Conservation (phyloP, 2,888 invertebrate genomes). For the Hemaris fuciformis region DNA sequence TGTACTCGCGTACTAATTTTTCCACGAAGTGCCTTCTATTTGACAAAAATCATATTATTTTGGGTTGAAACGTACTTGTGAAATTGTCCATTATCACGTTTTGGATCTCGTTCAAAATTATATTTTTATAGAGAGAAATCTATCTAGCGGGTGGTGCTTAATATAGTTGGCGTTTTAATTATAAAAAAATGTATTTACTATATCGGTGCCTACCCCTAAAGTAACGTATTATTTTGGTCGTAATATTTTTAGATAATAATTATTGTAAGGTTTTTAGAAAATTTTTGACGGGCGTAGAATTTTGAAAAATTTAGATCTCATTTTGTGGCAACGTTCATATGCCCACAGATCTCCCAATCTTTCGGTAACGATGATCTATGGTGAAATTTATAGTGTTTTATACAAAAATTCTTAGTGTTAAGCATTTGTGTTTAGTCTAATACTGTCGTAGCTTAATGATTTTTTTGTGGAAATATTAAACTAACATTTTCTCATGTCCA, state of each 20-base stretch:
- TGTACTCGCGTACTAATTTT: background rate
- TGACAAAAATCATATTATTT: conserved; percentile 54
- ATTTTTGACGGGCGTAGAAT: conserved; percentile 57
- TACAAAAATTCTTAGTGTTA: conserved; percentile 55
- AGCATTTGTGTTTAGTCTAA: conserved; percentile 39
- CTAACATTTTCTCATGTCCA: conserved; percentile 61
- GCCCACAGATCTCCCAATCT: conserved; percentile 72
- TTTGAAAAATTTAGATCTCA: conserved; percentile 76
- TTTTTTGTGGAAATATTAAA: conserved; percentile 41
- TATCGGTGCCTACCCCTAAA: conserved; percentile 59
- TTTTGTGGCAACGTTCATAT: conserved; percentile 54
- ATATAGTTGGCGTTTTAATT: conserved; percentile 49
- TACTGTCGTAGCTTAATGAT: background rate
- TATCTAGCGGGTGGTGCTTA: conserved; percentile 76
- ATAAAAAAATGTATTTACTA: conserved; percentile 36
- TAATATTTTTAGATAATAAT: conserved; percentile 47
- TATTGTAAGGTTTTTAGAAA: conserved; percentile 43
- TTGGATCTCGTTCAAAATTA: conserved; percentile 72
- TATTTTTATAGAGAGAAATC: conserved; percentile 42
- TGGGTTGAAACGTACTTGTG: conserved; percentile 46
- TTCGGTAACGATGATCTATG: conserved; percentile 43
- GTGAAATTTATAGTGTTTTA: conserved; percentile 36
- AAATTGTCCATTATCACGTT: conserved; percentile 47
- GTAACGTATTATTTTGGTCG: conserved; percentile 67
- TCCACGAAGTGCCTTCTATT: background rate